phyloP scores from a whole-genome alignment of 2,797 vertebrate species.

The Babyrousa celebensis region DNA sequence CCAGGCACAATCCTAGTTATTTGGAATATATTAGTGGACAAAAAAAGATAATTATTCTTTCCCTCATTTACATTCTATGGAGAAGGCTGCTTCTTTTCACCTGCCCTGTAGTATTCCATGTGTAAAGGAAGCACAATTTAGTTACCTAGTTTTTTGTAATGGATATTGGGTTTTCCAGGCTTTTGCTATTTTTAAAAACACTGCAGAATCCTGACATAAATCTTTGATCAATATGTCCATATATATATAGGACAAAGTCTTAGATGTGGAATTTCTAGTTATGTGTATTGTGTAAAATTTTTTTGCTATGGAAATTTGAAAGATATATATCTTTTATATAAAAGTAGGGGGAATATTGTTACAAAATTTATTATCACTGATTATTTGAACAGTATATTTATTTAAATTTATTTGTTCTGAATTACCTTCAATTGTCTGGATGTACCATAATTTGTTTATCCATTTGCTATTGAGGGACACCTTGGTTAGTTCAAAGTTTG shows the following conservation, averaged over 20 bases:
- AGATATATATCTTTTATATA: neutral
- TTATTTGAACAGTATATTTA: neutral
- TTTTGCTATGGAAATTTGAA: conserved; percentile 1
- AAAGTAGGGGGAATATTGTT: neutral
- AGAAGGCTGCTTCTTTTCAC: neutral
- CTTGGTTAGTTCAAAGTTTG: neutral
- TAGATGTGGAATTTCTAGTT: neutral
- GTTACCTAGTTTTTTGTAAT: neutral
- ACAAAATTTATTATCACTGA: conserved; percentile 22
- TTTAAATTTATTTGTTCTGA: neutral
- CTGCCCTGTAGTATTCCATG: neutral
- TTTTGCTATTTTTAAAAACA: conserved; percentile 1
- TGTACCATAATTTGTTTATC: neutral
- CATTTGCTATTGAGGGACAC: neutral
- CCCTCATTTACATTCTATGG: neutral
- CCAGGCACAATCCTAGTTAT: neutral
- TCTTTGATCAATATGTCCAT: neutral
- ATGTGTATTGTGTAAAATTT: neutral
- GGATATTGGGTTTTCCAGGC: neutral
- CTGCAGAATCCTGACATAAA: neutral
- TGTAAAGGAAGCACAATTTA: neutral
- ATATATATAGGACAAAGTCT: neutral
- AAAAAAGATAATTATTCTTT: neutral
- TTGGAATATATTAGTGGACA: neutral
- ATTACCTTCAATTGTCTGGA: neutral